Base-by-base conservation (phyloP, 2,113 vertebrate species). In the Phasianus colchicus region DNA sequence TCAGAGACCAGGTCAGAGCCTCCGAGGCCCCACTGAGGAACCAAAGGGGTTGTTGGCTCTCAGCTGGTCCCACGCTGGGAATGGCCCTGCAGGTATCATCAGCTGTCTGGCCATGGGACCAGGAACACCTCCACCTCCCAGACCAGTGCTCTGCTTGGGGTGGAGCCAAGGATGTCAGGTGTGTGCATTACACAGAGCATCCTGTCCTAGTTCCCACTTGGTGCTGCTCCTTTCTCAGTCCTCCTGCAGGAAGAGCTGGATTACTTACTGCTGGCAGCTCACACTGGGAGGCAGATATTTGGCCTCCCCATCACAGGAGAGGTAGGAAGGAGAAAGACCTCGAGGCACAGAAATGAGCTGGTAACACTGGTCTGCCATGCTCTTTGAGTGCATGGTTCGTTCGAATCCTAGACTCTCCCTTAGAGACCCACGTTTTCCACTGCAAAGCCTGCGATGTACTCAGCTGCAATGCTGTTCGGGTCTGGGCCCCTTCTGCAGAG, bases 41-140 rank as follows among this genome's bases (percentile, higher is more conserved):
- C 12, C 0, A 27, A 6, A 0, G 4, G 25, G 7, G 60, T 16
- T 75, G 45, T 0, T 73, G 29, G 52, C 45, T 73, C 70, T 45
- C 42, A 57, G 61, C 18, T 67, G 79, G 12, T 38, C 25, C 19
- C 43, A 50, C 19, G 2, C 2, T 6, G 18, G 74, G 34, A 32
- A 34, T 17, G 13, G 24, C 32, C n/a, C 30, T 75, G 43, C 10
- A 14, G n/a, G 9, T 3, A 3, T 30, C 47, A 57, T 40, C 0
- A 1, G 14, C 42, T 3, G 25, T 42, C 29, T 65, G 72, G 61
- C 25, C 77, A 52, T 3, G 45, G 30, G 6, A 61, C 19, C 50
- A 66, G 27, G 20, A 16, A 32, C 52, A 67, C 14, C 67, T 55
- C 20, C 50, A 43, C 50, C 29, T 69, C 61, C 22, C 22, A 40